A percentile compares a stretch with the other conserved stretches of the same genome.
Conservation (phyloP, 2,113 vertebrate genomes). For the Lamprologus speciosus region DNA sequence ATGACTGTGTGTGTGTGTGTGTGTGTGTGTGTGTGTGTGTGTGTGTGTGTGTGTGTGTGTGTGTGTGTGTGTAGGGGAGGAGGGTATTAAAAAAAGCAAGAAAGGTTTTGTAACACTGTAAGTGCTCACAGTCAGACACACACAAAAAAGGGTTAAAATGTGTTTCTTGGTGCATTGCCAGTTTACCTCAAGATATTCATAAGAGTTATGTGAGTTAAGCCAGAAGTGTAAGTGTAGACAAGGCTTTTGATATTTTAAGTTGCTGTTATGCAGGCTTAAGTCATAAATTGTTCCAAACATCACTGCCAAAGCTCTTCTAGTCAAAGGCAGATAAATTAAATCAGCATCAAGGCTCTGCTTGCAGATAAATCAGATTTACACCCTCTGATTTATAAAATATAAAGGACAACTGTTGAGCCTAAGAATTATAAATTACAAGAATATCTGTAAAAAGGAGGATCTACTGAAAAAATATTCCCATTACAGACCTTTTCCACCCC, state of each 20-base stretch:
- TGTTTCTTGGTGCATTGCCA: not conserved
- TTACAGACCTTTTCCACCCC: not conserved
- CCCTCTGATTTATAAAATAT: not conserved
- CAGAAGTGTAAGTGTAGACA: slow-evolving; percentile 2
- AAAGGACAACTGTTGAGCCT: not conserved
- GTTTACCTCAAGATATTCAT: not conserved
- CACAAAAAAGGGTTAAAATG: not conserved
- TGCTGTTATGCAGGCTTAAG: not conserved
- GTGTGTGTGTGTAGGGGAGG: not conserved
- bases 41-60: not conserved
- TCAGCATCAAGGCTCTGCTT: not conserved
- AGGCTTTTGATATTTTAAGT: not conserved
- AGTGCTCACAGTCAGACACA: not conserved
- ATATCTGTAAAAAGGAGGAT: not conserved
- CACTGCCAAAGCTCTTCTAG: not conserved
- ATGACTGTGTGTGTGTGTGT: not conserved
- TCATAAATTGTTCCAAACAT: not conserved
- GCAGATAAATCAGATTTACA: not conserved
- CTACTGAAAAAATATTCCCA: not conserved
- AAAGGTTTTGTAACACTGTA: not conserved
- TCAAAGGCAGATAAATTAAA: not conserved
- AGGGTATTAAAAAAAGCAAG: not conserved
- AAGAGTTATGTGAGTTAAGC: slow-evolving; percentile 1
- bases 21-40: not conserved
- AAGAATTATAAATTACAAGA: not conserved